Percentiles rank a stretch among this genome's conserved stretches.
Conservation (phyloP, 2,797 vertebrate genomes). For the Nasua narica region DNA sequence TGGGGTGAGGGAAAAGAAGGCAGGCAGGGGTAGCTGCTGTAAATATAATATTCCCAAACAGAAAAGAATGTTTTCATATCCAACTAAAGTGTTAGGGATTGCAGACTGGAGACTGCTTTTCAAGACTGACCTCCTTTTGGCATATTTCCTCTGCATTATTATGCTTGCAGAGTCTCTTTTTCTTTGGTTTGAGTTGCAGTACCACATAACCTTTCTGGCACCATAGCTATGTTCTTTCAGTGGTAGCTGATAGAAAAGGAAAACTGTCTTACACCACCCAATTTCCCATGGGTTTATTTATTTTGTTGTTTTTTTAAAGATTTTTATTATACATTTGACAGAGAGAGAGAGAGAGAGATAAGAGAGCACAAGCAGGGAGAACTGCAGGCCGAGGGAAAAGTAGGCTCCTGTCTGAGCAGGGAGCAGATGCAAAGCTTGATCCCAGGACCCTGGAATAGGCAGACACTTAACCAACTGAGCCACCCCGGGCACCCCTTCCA, state of each 20-base stretch:
- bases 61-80: background rate
- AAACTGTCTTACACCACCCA: background rate
- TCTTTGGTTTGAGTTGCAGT: background rate
- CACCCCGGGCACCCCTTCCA: background rate
- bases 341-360: too few relatives aligned
- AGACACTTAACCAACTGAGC: background rate
- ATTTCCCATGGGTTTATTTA: background rate
- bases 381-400: too few relatives aligned
- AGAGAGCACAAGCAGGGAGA: too few relatives aligned
- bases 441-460: background rate
- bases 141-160: background rate
- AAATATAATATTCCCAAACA: background rate
- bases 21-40: background rate
- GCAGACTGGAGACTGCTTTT: background rate
- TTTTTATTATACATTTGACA: background rate
- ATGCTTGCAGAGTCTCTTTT: background rate
- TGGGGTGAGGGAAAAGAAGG: background rate
- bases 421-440: background rate
- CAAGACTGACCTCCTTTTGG: background rate
- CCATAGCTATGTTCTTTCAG: background rate
- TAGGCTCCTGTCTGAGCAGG: background rate
- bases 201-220: background rate
- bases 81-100: background rate
- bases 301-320: background rate
- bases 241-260: background rate